A percentile compares a stretch with the other conserved stretches of the same genome.
Evolutionary conservation across 2,888 invertebrate genomes (phyloP).

Genomic region (Calameuta idolon): DNA sequence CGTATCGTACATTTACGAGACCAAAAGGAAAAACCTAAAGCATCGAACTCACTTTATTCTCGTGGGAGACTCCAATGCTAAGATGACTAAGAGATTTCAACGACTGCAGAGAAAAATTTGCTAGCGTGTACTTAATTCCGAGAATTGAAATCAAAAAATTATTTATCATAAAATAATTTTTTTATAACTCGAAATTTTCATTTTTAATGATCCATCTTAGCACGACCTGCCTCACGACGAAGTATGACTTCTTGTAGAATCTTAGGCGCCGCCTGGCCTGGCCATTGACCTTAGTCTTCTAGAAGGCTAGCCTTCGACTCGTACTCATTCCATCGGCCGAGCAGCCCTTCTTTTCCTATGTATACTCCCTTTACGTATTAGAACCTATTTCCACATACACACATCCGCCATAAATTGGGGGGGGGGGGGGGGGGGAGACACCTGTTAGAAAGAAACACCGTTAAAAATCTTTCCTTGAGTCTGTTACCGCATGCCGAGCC

Average conservation of each 20-base stretch:
- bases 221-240: constrained; percentile 65
- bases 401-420: neutral
- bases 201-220: constrained; percentile 28
- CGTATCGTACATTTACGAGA: neutral
- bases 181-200: constrained; percentile 22
- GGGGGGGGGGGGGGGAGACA: neutral
- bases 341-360: neutral
- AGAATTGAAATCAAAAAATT: neutral
- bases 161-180: neutral
- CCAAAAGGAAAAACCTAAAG: neutral
- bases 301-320: neutral
- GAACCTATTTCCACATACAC: neutral
- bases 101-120: neutral
- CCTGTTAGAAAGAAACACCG: neutral
- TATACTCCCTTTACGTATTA: neutral
- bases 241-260: constrained; percentile 38
- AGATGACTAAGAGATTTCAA: neutral
- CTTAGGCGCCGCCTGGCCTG: constrained; percentile 65
- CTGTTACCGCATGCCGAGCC: neutral
- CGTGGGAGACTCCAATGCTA: neutral
- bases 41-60: neutral
- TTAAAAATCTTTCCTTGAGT: neutral
- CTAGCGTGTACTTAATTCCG: neutral
- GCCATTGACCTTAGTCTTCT: constrained; percentile 58
- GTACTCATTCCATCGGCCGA: neutral